Evolutionary conservation across 2,888 invertebrate species (phyloP), one percentile per base, ranked within the genome.

Genomic region (Lordiphosa fenestrarum): DNA sequence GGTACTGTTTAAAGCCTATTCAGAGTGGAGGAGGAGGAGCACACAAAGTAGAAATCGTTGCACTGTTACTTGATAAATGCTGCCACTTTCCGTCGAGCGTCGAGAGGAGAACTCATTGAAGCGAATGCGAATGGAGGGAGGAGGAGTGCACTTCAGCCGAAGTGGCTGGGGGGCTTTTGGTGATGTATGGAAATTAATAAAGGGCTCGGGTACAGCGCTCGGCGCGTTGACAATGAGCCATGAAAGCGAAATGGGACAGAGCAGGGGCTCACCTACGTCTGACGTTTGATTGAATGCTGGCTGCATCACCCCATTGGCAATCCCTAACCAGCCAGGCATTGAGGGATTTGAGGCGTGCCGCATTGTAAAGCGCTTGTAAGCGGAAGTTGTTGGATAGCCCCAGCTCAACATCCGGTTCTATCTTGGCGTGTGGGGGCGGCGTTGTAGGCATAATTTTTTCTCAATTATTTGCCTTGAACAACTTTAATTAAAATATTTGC

Each of bases 181-280:
- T 62, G 80, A 76, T 75, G 81, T 68, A 76, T 75, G 70, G 84
- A 83, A 83, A 77, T 77, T 77, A 83, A 80, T 80, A 83, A 80
- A 74, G 72, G 75, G 75, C 74, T 69, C 78, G 57, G 57, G 47
- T 33, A 19, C 42, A 25, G 15, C 6, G 47, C 47, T 53, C 7
- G 2, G 3, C 49, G 66, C 75, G 59, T 54, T 74, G 72, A 75
- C 83, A 75, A 75, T 75, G 80, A 55, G 75, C 77, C 77, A 67
- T 81, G 73, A 71, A 66, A 61, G 53, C 49, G 55, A 57, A 77
- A 53, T 62, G 67, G 56, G 44, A 50, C 53, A 53, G 40, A 49
- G 46, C 30, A 21, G 19, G 5, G 42, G 37, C 58, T 46, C 56
- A 54, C 56, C 69, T 60, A 50, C 25, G 23, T 50, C 51, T 66